phyloP scores from a whole-genome alignment of 2,888 invertebrate species.

The Philereme transversata region DNA sequence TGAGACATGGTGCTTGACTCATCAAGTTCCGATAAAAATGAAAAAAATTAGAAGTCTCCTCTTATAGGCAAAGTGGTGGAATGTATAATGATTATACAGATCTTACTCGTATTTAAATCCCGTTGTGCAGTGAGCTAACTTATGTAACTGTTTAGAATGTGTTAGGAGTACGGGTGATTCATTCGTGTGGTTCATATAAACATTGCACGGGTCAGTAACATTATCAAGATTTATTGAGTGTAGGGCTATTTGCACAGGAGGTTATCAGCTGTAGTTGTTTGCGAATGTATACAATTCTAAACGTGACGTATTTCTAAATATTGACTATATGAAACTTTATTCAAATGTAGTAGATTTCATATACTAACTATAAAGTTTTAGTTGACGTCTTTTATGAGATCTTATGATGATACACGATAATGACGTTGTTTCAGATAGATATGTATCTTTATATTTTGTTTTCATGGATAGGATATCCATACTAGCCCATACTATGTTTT shows the following conservation, averaged over 20 bases:
- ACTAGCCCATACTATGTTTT: too few species aligned
- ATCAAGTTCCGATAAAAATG: too few species aligned
- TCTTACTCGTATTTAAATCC: slow-evolving; percentile 18
- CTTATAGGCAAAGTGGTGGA: slow-evolving; percentile 32
- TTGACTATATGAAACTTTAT: slow-evolving; percentile 19
- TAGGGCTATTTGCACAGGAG: slow-evolving; percentile 20
- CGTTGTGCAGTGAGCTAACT: slow-evolving; percentile 27
- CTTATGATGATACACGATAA: too few species aligned
- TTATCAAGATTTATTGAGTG: slow-evolving; percentile 28
- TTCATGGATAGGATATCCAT: too few species aligned
- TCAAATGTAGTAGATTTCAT: slow-evolving; percentile 3
- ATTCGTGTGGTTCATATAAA: slow-evolving; percentile 28
- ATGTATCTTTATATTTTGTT: too few species aligned
- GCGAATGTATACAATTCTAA: slow-evolving; percentile 26
- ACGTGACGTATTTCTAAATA: slow-evolving; percentile 48
- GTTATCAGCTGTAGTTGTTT: slow-evolving; percentile 25
- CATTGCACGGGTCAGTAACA: slow-evolving; percentile 32
- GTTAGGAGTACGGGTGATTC: slow-evolving; percentile 25
- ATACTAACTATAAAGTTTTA: background rate
- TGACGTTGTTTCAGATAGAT: too few species aligned
- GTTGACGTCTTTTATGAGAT: background rate
- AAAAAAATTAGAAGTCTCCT: too few species aligned
- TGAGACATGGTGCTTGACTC: too few species aligned
- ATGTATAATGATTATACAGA: slow-evolving; percentile 18
- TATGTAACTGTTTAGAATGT: slow-evolving; percentile 28